Base-by-base conservation (phyloP, 2,797 vertebrate genomes). In the Crenichthys baileyi region DNA sequence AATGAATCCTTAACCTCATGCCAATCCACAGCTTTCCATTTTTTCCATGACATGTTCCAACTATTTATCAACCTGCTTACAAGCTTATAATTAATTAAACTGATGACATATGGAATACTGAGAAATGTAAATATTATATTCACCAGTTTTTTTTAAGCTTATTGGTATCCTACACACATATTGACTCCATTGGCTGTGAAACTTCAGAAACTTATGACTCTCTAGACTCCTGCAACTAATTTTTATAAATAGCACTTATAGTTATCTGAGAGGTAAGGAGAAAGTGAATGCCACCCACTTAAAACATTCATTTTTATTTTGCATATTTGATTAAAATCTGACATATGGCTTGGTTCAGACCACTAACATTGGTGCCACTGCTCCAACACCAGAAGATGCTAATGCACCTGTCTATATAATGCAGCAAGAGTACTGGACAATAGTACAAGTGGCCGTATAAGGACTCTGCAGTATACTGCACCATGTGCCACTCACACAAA, bases 301-400 rank as follows among this genome's bases (percentile, higher is more conserved):
- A 86, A 86, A 89, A 90, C 91, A 78, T 67, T 75, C 84, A 7
- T 8, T 87, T 93, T 93, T 90, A 92, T 93, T 94, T 91, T 93
- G 91, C 93, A 95, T 93, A 92, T 91, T 86, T 81, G 78, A 90
- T 82, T 81, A 82, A 78, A 80, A 83, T 83, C 80, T 88, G 78
- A 88, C 81, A 79, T 91, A 93, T 93, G 92, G 93, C 92, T 95
- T 92, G 82, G 78, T 90, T 89, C 82, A 89, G 79, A 89, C 75
- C 79, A 85, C 84, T 88, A 85, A 86, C 72, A 72, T 72, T 79
- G 80, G 73, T 70, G 65, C 51, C 36, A 36, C 20, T 71, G 67
- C 75, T 53, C 70, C 60, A 77, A 76, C 78, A 82, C 79, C 36
- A 72, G 79, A 70, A 85, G 70, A 81, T 74, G 48, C 82, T 77